Evolutionary conservation across 2,888 invertebrate genomes (phyloP), one percentile per base, ranked within the genome.

Genomic region (Volucella inflata): DNA sequence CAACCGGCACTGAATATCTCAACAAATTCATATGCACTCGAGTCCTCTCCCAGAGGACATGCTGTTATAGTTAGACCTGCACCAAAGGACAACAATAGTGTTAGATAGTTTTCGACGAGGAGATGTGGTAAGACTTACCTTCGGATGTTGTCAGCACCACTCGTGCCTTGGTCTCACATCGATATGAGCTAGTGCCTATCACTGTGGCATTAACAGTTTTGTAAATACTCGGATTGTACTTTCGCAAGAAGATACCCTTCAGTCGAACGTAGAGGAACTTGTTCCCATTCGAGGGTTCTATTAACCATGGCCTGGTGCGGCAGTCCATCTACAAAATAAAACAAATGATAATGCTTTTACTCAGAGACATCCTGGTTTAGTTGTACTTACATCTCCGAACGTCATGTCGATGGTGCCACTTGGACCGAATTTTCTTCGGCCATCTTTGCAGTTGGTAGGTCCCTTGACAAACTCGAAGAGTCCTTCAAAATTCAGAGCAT

Each of bases 1-100:
- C 97, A 97, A 44, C 97, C 97, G 88, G 96, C 95, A 59, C 97
- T 97, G 91, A 97, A 97, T 62, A 97, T 95, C 92, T 96, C 96
- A 17, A 96, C 96, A 87, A 95, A 93, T 85, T 95, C 94, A 76
- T 95, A 94, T 38, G 94, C 93, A 57, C 92, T 91, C 55, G 94
- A 94, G 51, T 92, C 90, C 1, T 92, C 91, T 55, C 92, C 92
- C 81, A 93, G 92, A 0, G 94, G 95, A 88, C 95, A 95, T 65
- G 92, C 92, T 51, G 91, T 92, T 85, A 92, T 91, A 38, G 92
- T 91, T 4, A 93, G 91, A 30, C 94, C 94, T 92, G 53, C 36
- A 78, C 6, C 30, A 38, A 77, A 77, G 44, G 59, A 60, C 17
- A 71, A 57, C 46, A 36, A n/a, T 36, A 14, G n/a, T 44, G 12